Base-by-base conservation (phyloP, 2,797 vertebrate species). In the Microchirus variegatus region DNA sequence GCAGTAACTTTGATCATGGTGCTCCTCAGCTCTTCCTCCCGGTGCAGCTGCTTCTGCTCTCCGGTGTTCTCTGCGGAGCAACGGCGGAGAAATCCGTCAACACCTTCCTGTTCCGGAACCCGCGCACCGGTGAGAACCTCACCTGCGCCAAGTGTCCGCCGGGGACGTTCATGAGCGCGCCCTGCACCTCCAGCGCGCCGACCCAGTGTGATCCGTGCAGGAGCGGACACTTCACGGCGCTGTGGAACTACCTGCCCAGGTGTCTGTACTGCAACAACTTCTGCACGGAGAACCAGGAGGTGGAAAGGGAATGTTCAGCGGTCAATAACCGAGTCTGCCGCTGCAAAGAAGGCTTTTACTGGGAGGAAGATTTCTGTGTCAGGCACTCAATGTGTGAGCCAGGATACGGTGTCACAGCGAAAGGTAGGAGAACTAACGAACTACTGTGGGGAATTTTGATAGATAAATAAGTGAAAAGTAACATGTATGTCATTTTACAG, bases 211-310 rank as follows among this genome's bases (percentile, higher is more conserved):
- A 0, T 0, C 13, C 50, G 0, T 94, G 93, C 61, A 63, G 42
- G 2, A 0, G 0, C 0, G 8, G 63, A 0, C 87, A 91, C 55
- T 94, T 54, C 81, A 94, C 91, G 0, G 70, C 88, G 69, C 43
- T 84, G 63, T 91, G 87, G 89, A 92, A 94, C 80, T 92, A 90
- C 84, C 56, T 93, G 63, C 56, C 82, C 10, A 84, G 49, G 48
- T 94, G 93, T 48, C 83, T 93, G 37, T 92, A 92, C 82, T 94
- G 93, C 85, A 75, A 13, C 22, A 81, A 53, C 16, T 61, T 90
- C 73, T 93, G 92, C 70, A 40, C 2, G 0, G 71, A 51, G 0
- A 86, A 85, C 64, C 78, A 86, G 71, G 78, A 84, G n/a, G 87
- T 92, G 61, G 84, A 91, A 55, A 58, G 3, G 1, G 84, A 92